A percentile compares a stretch with the other conserved stretches of the same genome.
These are phyloP conservation scores for Cerceris rybyensis DNA, from an alignment of 2,888 invertebrate species.

Conservation along the genomic window DNA sequence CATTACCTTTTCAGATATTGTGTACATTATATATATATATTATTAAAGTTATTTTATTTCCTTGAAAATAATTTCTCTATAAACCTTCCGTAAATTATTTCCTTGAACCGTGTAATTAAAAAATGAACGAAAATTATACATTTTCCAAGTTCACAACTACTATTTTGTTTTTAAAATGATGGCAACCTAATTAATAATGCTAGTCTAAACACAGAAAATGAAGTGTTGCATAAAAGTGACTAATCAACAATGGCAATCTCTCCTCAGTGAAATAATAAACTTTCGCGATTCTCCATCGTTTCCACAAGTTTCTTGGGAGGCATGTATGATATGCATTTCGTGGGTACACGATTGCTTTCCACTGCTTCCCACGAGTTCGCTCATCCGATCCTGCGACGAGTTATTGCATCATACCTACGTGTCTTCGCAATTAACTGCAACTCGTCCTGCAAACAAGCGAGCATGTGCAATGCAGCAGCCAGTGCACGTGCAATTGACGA, in stretches of 20 bases:
- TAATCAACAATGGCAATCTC: slow-evolving; percentile 30
- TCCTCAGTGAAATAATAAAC: slow-evolving; percentile 48
- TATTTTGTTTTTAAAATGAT: slow-evolving; percentile 20
- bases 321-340: background rate
- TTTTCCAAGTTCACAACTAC: background rate
- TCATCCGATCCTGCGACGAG: slow-evolving; percentile 28
- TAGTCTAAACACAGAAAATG: slow-evolving; percentile 41
- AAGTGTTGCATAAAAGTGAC: slow-evolving; percentile 58
- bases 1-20: too few relatives aligned
- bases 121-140: background rate
- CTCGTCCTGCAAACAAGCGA: slow-evolving; percentile 14
- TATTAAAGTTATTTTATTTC: too few relatives aligned
- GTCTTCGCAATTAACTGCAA: slow-evolving; percentile 20
- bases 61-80: too few relatives aligned
- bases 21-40: too few relatives aligned
- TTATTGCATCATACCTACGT: slow-evolving; percentile 41
- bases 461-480: slow-evolving; percentile 10
- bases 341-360: slow-evolving; percentile 30
- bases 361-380: slow-evolving; percentile 48
- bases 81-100: too few relatives aligned
- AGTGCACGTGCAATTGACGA: slow-evolving; percentile 17
- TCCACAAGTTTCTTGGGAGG: slow-evolving; percentile 7
- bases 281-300: slow-evolving; percentile 50
- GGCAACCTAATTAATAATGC: background rate
- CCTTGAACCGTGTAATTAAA: background rate